These are phyloP conservation scores for Chymomyza fuscimana DNA, from an alignment of 2,888 invertebrate species.

Conservation along the genomic window DNA sequence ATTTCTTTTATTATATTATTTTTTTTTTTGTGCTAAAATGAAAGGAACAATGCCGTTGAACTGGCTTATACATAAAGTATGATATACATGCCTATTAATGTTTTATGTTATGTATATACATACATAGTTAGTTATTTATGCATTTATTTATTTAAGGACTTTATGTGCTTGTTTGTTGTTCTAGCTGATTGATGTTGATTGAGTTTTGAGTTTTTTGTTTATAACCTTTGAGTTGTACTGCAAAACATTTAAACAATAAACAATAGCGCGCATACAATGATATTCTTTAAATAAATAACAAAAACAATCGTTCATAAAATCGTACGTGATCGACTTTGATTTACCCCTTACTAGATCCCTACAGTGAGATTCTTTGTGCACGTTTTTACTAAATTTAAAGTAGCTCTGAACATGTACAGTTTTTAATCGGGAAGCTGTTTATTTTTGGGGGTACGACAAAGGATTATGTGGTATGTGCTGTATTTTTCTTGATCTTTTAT, in stretches of 20 bases:
- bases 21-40: conserved; percentile 35
- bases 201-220: conserved; percentile 33
- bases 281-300: conserved; percentile 1
- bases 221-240: conserved; percentile 18
- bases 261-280: background rate
- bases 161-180: conserved; percentile 8
- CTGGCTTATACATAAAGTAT: conserved; percentile 21
- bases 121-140: background rate
- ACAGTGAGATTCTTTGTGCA: too few relatives aligned
- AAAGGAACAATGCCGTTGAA: conserved; percentile 58
- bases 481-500: too few relatives aligned
- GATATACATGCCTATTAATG: conserved; percentile 6
- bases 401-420: too few relatives aligned
- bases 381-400: too few relatives aligned
- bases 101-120: background rate
- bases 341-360: too few relatives aligned
- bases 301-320: background rate
- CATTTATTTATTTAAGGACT: background rate
- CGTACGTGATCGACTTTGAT: too few relatives aligned
- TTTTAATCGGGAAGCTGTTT: too few relatives aligned
- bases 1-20: conserved; percentile 21
- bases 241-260: conserved; percentile 29
- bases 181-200: conserved; percentile 39
- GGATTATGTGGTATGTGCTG: too few relatives aligned
- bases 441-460: too few relatives aligned